Base-by-base conservation (phyloP, 2,797 vertebrate genomes). In the Cossypha caffra region DNA sequence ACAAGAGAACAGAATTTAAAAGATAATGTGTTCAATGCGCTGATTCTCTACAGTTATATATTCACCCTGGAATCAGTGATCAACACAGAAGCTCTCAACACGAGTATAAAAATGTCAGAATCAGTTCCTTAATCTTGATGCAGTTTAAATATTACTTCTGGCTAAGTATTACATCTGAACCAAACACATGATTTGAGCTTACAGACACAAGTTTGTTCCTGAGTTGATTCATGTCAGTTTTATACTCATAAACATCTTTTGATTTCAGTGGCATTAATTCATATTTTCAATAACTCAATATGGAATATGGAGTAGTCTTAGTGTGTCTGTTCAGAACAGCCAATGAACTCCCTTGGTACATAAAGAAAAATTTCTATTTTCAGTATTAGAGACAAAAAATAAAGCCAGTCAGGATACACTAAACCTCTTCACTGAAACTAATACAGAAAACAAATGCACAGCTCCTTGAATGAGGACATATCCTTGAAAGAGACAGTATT, bases 71-170 rank as follows among this genome's bases (percentile, higher is more conserved):
- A 91, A 95, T 92, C 51, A 67, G 71, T 89, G 88, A 92, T 87
- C n/a, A 92, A 52, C 52, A 68, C 16, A 92, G 61, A 91, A 96
- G 20, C 68, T 79, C 59, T 87, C 78, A 80, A 77, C 33, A 29
- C 55, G 63, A 76, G 33, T 76, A 72, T 75, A 93, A 86, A 94
- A 64, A 87, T 89, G 95, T 92, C 95, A 97, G 64, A 94, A 85
- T 75, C 64, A 37, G 37, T 64, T 89, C 55, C 86, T 92, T 91
- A 91, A 79, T 95, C 71, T 89, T 80, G 48, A 93, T 51, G 43
- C 28, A 62, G 89, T 92, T 93, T 92, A 96, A 95, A 85, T 97
- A 93, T 93, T 94, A 94, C 81, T 97, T 95, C 94, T 97, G 94
- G 94, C 87, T 88, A 97, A 87, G 68, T 85, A 76, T 85, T 92